These are phyloP conservation scores for Acrocera orbiculus DNA, from an alignment of 2,888 invertebrate genomes.

Conservation along the genomic window DNA sequence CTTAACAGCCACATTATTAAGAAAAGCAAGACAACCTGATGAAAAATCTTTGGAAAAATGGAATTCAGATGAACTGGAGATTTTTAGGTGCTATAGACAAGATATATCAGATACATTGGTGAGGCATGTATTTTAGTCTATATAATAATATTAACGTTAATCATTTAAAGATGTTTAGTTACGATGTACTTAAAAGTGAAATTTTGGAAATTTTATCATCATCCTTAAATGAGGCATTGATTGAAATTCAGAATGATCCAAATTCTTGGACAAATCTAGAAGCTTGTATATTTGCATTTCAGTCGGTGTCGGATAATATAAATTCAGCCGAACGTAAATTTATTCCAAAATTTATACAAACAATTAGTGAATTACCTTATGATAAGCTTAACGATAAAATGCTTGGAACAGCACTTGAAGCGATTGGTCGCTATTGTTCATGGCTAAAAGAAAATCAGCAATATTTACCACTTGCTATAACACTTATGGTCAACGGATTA, in stretches of 20 bases:
- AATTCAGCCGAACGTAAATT: slow-evolving; percentile 38
- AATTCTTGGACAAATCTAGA: slow-evolving; percentile 42
- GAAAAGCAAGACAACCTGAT: slow-evolving; percentile 61
- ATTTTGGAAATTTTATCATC: slow-evolving; percentile 52
- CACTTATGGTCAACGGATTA: slow-evolving; percentile 49
- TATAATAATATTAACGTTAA: no score
- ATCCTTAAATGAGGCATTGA: slow-evolving; percentile 39
- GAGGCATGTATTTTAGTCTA: slow-evolving; percentile 17
- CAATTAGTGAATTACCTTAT: slow-evolving; percentile 44
- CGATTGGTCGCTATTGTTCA: slow-evolving; percentile 67
- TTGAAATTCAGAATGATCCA: slow-evolving; percentile 27
- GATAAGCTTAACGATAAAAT: slow-evolving; percentile 40
- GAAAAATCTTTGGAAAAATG: slow-evolving; percentile 39
- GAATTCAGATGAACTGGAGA: slow-evolving; percentile 65
- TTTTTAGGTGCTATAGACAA: slow-evolving; percentile 71
- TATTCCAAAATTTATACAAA: slow-evolving; percentile 40
- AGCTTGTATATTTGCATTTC: slow-evolving; percentile 47
- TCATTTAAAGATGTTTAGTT: slow-evolving; percentile 58
- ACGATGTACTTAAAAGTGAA: slow-evolving; percentile 57
- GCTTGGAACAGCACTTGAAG: slow-evolving; percentile 55
- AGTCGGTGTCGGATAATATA: slow-evolving; percentile 44
- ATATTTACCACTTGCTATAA: slow-evolving; percentile 46
- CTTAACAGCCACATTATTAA: slow-evolving; percentile 54
- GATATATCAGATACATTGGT: slow-evolving; percentile 73
- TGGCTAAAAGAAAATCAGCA: slow-evolving; percentile 63